Base-by-base conservation (phyloP, 64 coral and sea anemone species). In the Catalaphyllia jardinei region DNA sequence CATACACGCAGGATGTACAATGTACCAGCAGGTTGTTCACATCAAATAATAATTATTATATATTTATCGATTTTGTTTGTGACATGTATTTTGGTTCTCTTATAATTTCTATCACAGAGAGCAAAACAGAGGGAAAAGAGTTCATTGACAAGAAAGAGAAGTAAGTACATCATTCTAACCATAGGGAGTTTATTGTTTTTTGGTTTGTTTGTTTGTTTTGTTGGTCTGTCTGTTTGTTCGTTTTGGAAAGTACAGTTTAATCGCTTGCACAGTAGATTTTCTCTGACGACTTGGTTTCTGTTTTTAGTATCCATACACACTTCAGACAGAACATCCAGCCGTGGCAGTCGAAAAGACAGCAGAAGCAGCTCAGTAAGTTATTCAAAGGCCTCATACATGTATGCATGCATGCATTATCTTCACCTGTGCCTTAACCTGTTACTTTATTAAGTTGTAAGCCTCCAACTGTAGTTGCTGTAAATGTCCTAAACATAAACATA, bases 321-420 rank as follows among this genome's bases (percentile, higher is more conserved):
- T 35, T 76, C 83, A 69, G 93, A 89, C 74, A 96, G 94, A 89
- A 92, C 83, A 16, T 94, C 89, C 11, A 96, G 91, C 62, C 87
- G 94, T 24, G 22, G 29, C 8, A 93, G 94, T 76, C 92, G 87
- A 77, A 90, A 89, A 19, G 91, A 90, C 0, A 90, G 91, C 69
- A 96, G 87, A 64, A 25, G 67, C 8, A 87, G 91, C 42, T 87
- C 87, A 30, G 91, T 93, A 28, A 62, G 62, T 81, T 8, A 9
- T 27, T n/a, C 0, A 55, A 55, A 1, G 13, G 13, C 10, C 52
- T 55, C 52, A 55, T 55, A n/a, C n/a, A n/a, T n/a, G n/a, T n/a
- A n/a, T n/a, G n/a, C n/a, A n/a, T n/a, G 38, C 38, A 39, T 39
- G 38, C 38, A 39, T 4, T 39, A 55, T 55, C 52, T 55, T 9